Evolutionary conservation across 2,888 invertebrate genomes (phyloP), one percentile per base, ranked within the genome.

Genomic region (Eumacrocentrus americanus): DNA sequence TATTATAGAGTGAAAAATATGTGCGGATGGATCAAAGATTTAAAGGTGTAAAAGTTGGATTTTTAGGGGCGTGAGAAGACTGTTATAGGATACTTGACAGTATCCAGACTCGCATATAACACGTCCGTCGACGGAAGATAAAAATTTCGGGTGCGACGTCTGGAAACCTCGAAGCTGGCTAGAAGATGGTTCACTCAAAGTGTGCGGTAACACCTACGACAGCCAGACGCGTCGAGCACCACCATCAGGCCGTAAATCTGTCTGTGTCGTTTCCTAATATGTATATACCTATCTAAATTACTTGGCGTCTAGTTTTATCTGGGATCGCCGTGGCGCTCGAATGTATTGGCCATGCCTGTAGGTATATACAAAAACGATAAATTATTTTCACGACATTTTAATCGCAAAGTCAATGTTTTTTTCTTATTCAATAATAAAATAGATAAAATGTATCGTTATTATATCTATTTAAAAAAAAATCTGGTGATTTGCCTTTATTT

Each of bases 261-360:
- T 66, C 66, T 55, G 61, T 66, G 59, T 51, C 52, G 34, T 55
- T 57, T 48, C 55, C 58, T 61, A 56, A 65, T 67, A 60, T 65
- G 59, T 51, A 62, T 48, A 47, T 57, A 52, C 47, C 47, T 46
- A 60, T 60, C 55, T 60, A 60, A 60, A 60, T 60, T 54, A 60
- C 55, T 55, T 55, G 37, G 60, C 50, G 20, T 38, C 18, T 18
- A 51, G 47, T 44, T 60, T 55, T 55, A 60, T 55, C 55, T 35
- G 42, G 44, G 16, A 37, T 50, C 44, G 23, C 42, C 12, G 42
- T 40, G 29, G 34, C 38, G 48, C 38, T 60, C 47, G 18, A 16
- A 34, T 38, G 38, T 14, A 14, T 29, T 38, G 48, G 42, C n/a
- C 51, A 58, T n/a, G n/a, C n/a, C n/a, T n/a, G n/a, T n/a, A n/a